phyloP scores from a whole-genome alignment of 2,888 invertebrate genomes.

The Luffia ferchaultella region DNA sequence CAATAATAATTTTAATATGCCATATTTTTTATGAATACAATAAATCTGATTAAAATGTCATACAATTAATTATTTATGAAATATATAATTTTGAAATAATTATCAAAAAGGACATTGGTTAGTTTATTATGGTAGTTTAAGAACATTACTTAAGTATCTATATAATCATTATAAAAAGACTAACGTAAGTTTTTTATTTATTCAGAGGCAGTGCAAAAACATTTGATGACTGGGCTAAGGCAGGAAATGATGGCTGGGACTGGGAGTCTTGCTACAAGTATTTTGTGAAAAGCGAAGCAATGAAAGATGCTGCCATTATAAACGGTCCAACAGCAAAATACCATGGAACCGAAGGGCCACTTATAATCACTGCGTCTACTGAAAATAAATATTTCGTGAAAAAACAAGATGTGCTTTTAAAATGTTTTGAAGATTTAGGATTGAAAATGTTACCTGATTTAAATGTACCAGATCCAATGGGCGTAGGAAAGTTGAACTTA shows the following conservation, averaged over 20 bases:
- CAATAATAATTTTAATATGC: no score
- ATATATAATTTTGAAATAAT: no score
- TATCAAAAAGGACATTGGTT: no score
- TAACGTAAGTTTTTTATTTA: background rate
- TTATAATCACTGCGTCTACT: conserved; percentile 2
- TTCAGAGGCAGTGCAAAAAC: background rate
- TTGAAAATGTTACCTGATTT: conserved; percentile 3
- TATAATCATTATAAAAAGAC: no score
- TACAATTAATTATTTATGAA: no score
- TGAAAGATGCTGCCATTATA: conserved; percentile 3
- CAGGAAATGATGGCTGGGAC: background rate
- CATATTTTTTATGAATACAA: no score
- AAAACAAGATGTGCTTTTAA: background rate
- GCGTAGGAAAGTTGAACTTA: conserved; percentile 1
- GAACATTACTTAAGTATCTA: no score
- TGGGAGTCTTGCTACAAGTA: conserved; percentile 4
- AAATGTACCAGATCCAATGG: conserved; percentile 7
- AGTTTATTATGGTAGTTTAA: no score
- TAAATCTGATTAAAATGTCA: no score
- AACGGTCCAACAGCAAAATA: conserved; percentile 4
- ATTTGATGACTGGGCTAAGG: background rate
- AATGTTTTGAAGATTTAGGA: conserved; percentile 5
- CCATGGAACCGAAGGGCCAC: conserved; percentile 7
- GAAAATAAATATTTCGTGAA: background rate
- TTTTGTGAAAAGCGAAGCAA: conserved; percentile 8